Evolutionary conservation across 2,113 vertebrate species (phyloP), one percentile per base, ranked within the genome.

Genomic region (Ciconia maguari): DNA sequence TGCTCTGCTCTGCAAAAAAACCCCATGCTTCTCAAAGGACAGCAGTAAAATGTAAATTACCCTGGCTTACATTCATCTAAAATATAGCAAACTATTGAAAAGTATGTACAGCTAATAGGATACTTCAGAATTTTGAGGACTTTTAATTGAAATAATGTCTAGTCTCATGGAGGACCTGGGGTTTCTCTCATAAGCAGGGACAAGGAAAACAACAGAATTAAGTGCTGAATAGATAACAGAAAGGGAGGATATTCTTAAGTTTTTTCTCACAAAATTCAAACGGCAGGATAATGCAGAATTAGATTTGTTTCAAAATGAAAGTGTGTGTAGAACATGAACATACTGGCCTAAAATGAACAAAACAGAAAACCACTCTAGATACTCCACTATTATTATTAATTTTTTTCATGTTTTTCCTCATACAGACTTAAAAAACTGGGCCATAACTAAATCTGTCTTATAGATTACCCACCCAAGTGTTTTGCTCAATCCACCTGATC

Each of bases 321-420:
- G n/a, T 58, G 57, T 74, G 24, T 51, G 46, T 38, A 11, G 41
- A 74, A 30, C 6, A 14, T 34, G 20, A 86, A 49, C 29, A n/a
- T 51, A 58, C 16, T 30, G 44, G 32, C n/a, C 36, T 60, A 55
- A 57, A 60, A 52, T 38, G 30, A 72, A 49, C 21, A 52, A 74
- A 93, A 46, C 13, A 83, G 69, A 83, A 84, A 92, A 90, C 17
- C 42, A 70, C n/a, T 64, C 41, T 42, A 72, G 25, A 54, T 74
- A 55, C 74, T 64, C 11, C 77, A 62, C 57, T 75, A 71, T 88
- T 87, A 76, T 69, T 84, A 62, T 80, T 70, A 68, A 51, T 58
- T 15, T 65, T 64, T 77, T 87, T 81, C 57, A 69, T 69, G 91
- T 87, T 97, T 94, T 62, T 29, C 34, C 46, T 96, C 88, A 92